Percentiles rank a stretch among this genome's conserved stretches.
These are phyloP conservation scores for Stegophylla sp. DNA, from an alignment of 2,888 invertebrate genomes.

Conservation along the genomic window DNA sequence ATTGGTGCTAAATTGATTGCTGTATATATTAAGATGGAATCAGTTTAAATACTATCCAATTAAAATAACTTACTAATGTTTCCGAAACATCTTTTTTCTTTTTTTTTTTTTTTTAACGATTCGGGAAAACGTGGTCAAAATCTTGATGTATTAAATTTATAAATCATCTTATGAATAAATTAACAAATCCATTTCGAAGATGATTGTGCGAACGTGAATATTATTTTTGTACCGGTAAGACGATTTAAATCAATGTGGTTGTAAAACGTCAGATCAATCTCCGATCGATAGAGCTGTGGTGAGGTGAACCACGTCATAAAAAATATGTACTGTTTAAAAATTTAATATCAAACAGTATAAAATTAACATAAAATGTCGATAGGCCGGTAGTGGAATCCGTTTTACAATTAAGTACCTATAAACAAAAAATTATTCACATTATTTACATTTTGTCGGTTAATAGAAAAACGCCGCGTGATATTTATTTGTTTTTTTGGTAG, in stretches of 20 bases:
- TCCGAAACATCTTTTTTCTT: neutral
- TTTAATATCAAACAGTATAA: neutral
- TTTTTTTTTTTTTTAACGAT: neutral
- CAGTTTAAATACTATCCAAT: conserved; percentile 11
- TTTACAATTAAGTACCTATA: neutral
- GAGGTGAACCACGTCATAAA: neutral
- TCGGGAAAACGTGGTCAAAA: neutral
- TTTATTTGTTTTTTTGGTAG: conserved; percentile 10
- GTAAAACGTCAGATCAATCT: neutral
- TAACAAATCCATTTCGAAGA: neutral
- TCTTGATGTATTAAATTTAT: neutral
- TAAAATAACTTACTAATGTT: neutral
- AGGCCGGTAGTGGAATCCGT: neutral
- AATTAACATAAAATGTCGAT: conserved; percentile 2
- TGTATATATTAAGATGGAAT: conserved; percentile 9
- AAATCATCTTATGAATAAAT: neutral
- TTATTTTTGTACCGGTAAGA: neutral
- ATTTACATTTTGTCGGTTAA: neutral
- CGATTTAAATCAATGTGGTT: neutral
- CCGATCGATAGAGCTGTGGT: neutral
- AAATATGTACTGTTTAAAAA: neutral
- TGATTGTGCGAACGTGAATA: neutral
- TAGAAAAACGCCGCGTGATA: neutral
- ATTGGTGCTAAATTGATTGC: neutral
- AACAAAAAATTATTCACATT: neutral